Conservation (phyloP, 2,888 invertebrate species). For the Thumatha senex region DNA sequence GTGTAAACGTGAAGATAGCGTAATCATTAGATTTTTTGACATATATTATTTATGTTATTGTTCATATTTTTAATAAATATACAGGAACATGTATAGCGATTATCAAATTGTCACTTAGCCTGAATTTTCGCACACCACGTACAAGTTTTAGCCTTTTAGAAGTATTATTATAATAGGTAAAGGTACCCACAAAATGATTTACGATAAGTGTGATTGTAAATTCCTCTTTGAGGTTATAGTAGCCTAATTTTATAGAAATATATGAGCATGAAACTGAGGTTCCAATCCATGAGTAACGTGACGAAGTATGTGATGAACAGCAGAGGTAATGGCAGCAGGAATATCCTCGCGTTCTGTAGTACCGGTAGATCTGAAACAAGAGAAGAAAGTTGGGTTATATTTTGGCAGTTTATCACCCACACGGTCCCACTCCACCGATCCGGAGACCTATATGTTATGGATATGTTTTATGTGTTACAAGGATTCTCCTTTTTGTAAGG, state of each 20-base stretch:
- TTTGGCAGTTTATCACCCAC: neutral
- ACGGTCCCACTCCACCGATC: too few species aligned
- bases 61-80: neutral
- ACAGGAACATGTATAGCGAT: neutral
- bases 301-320: conserved; percentile 90
- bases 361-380: conserved; percentile 90
- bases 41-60: too few species aligned
- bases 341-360: conserved; percentile 91
- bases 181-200: neutral
- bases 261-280: conserved; percentile 92
- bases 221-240: conserved; percentile 74
- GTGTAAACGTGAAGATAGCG: too few species aligned
- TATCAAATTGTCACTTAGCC: too few species aligned
- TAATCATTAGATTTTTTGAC: too few species aligned
- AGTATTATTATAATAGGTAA: neutral
- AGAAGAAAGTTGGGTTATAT: neutral
- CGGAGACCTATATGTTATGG: too few species aligned
- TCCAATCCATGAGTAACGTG: conserved; percentile 90
- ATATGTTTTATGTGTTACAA: too few species aligned
- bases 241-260: conserved; percentile 93
- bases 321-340: conserved; percentile 92
- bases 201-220: neutral
- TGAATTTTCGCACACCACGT: too few species aligned
- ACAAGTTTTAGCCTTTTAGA: neutral
- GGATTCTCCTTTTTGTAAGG: too few species aligned